Percentiles rank a stretch among this genome's conserved stretches.
Evolutionary conservation across 2,113 vertebrate species (phyloP).

Genomic region (Poeciliopsis turrubarensis): DNA sequence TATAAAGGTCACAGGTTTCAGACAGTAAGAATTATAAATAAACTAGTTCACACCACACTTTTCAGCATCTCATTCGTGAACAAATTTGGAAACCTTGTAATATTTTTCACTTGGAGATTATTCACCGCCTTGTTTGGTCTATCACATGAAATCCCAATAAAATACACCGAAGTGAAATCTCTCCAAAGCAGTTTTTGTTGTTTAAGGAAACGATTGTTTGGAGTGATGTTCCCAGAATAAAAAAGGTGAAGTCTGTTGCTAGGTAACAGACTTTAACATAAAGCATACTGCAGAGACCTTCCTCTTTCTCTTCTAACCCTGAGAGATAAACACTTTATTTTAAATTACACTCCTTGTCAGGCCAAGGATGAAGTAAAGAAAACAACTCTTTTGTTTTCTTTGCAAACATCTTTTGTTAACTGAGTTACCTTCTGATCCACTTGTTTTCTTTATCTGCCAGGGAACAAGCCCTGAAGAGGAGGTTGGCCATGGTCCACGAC

Average conservation of each 20-base stretch:
- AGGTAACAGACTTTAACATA: constrained; percentile 60
- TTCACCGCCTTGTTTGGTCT: neutral
- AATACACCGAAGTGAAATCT: neutral
- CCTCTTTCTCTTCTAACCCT: constrained; percentile 27
- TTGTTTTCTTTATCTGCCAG: constrained; percentile 64
- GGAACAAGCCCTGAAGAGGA: constrained; percentile 73
- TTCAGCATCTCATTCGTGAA: no score
- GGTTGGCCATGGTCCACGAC: constrained; percentile 72
- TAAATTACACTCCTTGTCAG: neutral
- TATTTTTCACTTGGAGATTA: neutral
- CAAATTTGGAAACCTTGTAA: neutral
- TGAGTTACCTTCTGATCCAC: neutral
- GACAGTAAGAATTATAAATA: neutral
- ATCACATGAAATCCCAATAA: neutral
- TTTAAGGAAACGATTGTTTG: neutral
- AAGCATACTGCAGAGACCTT: constrained; percentile 25
- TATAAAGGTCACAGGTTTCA: neutral
- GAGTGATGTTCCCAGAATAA: neutral
- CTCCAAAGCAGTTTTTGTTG: neutral
- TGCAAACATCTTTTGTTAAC: constrained; percentile 3
- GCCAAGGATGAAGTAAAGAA: neutral
- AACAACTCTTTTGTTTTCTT: neutral
- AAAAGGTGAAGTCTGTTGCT: constrained; percentile 57
- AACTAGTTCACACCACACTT: neutral
- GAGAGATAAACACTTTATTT: constrained; percentile 10